Percentiles rank a stretch among this genome's conserved stretches.
These are phyloP conservation scores for Heliconius hermathena DNA, from an alignment of 1,140 invertebrate species.

Conservation along the genomic window DNA sequence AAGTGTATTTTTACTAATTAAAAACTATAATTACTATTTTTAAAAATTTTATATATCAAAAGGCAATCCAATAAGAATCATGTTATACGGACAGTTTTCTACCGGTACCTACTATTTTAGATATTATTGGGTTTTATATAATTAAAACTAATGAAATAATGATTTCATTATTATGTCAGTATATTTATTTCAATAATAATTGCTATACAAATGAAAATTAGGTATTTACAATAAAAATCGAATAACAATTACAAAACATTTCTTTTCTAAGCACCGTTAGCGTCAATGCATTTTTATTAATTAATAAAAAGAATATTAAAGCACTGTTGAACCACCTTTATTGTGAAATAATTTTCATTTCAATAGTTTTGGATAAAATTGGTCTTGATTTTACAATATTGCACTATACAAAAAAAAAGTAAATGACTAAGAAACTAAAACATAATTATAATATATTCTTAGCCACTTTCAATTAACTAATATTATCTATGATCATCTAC, in stretches of 20 bases:
- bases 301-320: neutral
- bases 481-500: neutral
- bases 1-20: no score
- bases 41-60: no score
- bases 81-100: no score
- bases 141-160: slow-evolving; percentile 27
- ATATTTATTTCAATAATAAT: slow-evolving; percentile 39
- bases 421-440: neutral
- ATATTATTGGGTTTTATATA: no score
- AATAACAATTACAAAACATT: slow-evolving; percentile 27
- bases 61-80: no score
- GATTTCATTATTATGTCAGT: slow-evolving; percentile 31
- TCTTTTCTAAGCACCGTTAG: slow-evolving; percentile 28
- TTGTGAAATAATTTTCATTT: neutral
- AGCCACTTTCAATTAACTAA: neutral
- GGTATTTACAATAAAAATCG: slow-evolving; percentile 39
- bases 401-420: neutral
- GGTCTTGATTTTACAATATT: neutral
- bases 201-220: slow-evolving; percentile 34
- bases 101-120: no score
- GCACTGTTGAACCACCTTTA: neutral
- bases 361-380: slow-evolving; percentile 10
- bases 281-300: neutral
- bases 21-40: no score
- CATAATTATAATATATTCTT: neutral